phyloP scores from a whole-genome alignment of 1,140 invertebrate species.

The Cepaea nemoralis region DNA sequence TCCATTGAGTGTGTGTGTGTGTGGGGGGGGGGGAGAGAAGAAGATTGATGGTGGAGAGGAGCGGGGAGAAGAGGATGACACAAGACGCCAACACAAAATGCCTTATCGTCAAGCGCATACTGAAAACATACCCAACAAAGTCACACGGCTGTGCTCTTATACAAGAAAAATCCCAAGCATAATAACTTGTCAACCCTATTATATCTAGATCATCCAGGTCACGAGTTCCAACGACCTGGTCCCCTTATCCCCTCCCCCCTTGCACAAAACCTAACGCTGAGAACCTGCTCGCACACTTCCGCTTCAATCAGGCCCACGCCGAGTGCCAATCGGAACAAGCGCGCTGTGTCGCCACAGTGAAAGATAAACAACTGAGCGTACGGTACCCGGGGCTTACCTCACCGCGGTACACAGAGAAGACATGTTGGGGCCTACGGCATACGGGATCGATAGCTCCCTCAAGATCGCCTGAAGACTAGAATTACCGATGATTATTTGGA shows the following conservation, averaged over 20 bases:
- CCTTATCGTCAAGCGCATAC: no score
- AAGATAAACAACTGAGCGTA: not conserved
- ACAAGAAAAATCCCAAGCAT: no score
- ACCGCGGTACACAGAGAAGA: not conserved
- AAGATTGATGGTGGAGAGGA: no score
- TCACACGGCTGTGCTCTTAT: no score
- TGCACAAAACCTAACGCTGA: not conserved
- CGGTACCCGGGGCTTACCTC: not conserved
- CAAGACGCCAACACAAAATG: no score
- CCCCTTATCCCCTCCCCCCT: not conserved
- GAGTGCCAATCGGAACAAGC: not conserved
- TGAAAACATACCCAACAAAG: no score
- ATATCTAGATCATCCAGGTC: no score
- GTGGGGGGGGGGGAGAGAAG: no score
- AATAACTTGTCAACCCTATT: no score
- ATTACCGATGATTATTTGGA: not conserved
- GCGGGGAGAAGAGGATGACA: no score
- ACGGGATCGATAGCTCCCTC: not conserved
- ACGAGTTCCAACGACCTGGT: no score
- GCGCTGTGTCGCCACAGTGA: not conserved
- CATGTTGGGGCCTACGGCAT: not conserved
- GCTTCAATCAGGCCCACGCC: not conserved
- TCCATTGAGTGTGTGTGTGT: no score
- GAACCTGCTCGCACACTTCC: not conserved
- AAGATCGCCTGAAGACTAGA: not conserved